Percentiles rank a stretch among this genome's conserved stretches.
Evolutionary conservation across 1,140 invertebrate species (phyloP).

Genomic region (fruit fly (Drosophila melanogaster)): DNA sequence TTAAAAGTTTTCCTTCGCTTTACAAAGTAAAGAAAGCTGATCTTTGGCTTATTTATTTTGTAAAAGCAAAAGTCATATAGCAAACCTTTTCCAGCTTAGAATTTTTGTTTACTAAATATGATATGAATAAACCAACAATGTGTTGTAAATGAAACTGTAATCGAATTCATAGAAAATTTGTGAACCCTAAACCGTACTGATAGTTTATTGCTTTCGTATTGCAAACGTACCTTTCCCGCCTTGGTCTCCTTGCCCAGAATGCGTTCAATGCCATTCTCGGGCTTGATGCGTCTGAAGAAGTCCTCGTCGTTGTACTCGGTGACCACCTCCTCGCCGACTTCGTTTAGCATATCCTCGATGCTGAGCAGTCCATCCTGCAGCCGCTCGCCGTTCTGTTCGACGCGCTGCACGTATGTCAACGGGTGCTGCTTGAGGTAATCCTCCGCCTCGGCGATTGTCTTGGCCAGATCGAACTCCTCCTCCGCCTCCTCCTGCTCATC

Average conservation of each 20-base stretch:
- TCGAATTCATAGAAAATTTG: too few relatives aligned
- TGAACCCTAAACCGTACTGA: too few relatives aligned
- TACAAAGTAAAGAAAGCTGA: too few relatives aligned
- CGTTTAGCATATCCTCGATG: slow-evolving; percentile 48
- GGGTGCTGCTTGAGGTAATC: slow-evolving; percentile 78
- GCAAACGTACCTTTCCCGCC: slow-evolving; percentile 61
- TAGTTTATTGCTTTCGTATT: too few relatives aligned
- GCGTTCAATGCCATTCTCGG: slow-evolving; percentile 74
- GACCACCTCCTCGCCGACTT: slow-evolving; percentile 12
- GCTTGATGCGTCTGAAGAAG: slow-evolving; percentile 56
- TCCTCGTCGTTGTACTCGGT: slow-evolving; percentile 53
- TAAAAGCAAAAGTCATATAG: too few relatives aligned
- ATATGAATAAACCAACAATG: too few relatives aligned
- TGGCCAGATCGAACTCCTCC: slow-evolving; percentile 68
- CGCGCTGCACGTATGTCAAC: slow-evolving; percentile 66
- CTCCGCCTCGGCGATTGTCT: slow-evolving; percentile 75
- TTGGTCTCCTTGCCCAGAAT: slow-evolving; percentile 75
- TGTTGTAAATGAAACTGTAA: too few relatives aligned
- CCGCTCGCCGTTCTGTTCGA: slow-evolving; percentile 62
- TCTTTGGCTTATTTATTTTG: too few relatives aligned
- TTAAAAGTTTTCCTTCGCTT: too few relatives aligned
- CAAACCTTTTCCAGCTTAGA: too few relatives aligned
- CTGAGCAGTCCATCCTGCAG: slow-evolving; percentile 37
- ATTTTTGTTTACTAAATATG: too few relatives aligned
- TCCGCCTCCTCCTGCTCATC: slow-evolving; percentile 60